A percentile compares a stretch with the other conserved stretches of the same genome.
Conservation (phyloP, 2,888 invertebrate genomes). For the Cancer borealis region DNA sequence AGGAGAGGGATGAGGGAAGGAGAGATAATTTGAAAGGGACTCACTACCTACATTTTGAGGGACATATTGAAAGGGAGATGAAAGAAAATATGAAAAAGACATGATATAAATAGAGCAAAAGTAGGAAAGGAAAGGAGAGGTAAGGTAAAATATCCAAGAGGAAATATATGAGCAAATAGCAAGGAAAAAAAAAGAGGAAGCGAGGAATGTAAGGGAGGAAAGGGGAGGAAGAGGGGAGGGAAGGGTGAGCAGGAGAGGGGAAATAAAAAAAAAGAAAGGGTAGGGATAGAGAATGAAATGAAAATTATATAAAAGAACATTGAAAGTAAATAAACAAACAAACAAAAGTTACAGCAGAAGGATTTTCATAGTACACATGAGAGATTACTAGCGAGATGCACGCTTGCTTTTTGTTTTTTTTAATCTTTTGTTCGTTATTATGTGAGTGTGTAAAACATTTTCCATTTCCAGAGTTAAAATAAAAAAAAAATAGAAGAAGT, state of each 20-base stretch:
- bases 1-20: not conserved
- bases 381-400: not conserved
- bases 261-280: too few species aligned
- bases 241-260: too few species aligned
- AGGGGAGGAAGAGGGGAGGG: too few species aligned
- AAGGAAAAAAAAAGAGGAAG: not conserved
- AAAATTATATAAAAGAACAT: not conserved
- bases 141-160: not conserved
- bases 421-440: not conserved
- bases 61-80: not conserved
- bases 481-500: too few species aligned
- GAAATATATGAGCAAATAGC: not conserved
- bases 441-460: not conserved
- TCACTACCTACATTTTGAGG: not conserved
- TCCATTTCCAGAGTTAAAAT: too few species aligned
- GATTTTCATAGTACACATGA: constrained; percentile 4
- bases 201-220: too few species aligned
- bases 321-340: not conserved
- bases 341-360: not conserved
- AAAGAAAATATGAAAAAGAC: not conserved
- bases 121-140: not conserved
- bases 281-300: not conserved
- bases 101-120: not conserved
- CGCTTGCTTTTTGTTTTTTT: not conserved
- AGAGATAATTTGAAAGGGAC: not conserved